phyloP scores from a whole-genome alignment of 2,113 vertebrate species.

The Phyllostomus discolor region DNA sequence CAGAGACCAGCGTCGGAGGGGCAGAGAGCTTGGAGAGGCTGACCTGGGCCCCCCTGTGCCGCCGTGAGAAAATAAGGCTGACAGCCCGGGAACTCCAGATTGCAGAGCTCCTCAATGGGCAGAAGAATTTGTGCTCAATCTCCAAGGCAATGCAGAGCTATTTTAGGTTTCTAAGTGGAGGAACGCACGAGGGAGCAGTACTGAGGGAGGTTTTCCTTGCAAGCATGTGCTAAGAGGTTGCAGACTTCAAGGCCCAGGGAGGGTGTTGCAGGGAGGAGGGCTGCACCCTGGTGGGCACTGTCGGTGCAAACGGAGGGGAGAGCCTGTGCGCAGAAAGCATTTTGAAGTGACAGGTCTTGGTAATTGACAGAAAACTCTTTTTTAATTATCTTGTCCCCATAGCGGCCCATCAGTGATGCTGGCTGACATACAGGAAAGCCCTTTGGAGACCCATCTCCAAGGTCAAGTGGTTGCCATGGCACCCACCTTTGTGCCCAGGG shows the following conservation, averaged over 20 bases:
- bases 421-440: not conserved
- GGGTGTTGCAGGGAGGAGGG: not conserved
- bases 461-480: not conserved
- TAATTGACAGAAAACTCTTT: not conserved
- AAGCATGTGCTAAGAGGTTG: not conserved
- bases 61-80: not conserved
- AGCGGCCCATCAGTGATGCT: not conserved
- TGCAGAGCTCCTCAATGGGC: not conserved
- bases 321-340: not conserved
- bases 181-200: not conserved
- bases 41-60: rapidly evolving
- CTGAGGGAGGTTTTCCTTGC: not conserved
- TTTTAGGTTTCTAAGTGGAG: not conserved
- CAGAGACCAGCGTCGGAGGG: not conserved
- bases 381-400: not conserved
- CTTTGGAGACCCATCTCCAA: not conserved
- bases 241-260: too few species aligned
- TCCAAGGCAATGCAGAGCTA: not conserved
- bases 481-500: not conserved
- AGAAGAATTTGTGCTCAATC: not conserved
- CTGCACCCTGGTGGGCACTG: not conserved
- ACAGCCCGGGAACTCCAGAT: rapidly evolving
- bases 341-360: not conserved
- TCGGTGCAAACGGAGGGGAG: rapidly evolving
- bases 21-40: rapidly evolving